Evolutionary conservation across 2,797 vertebrate species (phyloP), one percentile per base, ranked within the genome.

Genomic region (Triplophysa bombifrons): DNA sequence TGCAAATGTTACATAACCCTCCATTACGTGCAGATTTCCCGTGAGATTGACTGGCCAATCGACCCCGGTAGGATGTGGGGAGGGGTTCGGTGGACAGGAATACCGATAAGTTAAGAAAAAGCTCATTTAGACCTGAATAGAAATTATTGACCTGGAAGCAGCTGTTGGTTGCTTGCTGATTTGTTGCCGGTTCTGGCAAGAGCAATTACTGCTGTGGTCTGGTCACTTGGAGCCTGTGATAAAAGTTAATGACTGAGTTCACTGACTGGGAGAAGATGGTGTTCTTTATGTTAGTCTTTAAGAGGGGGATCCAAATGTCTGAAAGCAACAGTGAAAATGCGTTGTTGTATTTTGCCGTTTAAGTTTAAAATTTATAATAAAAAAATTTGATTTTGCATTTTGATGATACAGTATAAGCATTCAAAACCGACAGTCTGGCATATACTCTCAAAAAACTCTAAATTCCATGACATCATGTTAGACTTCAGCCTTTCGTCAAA

Each of bases 101-200:
- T 87, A 85, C 85, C 84, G 58, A 82, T 85, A 88, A 82, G 84
- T 83, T 78, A 85, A 85, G 82, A 84, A 86, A 88, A 86, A 86
- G 84, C 87, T 86, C 84, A 88, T 87, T 86, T 85, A 84, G 78
- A 78, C 82, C 76, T 82, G 83, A 87, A 86, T 84, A 79, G 78
- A 84, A 84, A 84, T 84, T 88, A 87, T 88, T 89, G 88, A 89
- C 88, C 80, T 80, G 85, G 84, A 82, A 86, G 83, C 82, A 83
- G 82, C 75, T 85, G 69, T 83, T 82, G 79, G 81, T 86, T 80
- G 83, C 83, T 84, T 84, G 82, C 80, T 87, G 86, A 88, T 87
- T 87, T 85, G 85, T 85, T 86, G 75, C 82, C 81, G 84, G 87
- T 87, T 86, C 86, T 73, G 81, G 81, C 81, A 80, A 80, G 84